Base-by-base conservation (phyloP, 2,113 vertebrate species). In the Silurus meridionalis region DNA sequence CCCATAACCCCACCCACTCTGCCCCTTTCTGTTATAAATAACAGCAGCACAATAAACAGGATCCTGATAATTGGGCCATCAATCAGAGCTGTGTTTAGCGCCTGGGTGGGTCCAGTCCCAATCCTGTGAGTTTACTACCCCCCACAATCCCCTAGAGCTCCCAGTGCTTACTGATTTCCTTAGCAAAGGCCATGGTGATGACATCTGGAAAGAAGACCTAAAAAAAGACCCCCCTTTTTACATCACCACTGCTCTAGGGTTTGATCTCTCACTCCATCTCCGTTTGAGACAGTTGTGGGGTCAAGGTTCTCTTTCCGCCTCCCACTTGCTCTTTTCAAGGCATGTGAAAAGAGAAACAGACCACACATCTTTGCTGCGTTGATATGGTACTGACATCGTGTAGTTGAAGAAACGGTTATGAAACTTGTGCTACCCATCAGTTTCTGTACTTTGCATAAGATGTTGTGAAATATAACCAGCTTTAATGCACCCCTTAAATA, bases 11-110 rank as follows among this genome's bases (percentile, higher is more conserved):
- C 75, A 83, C 84, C 89, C 88, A 0, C 82, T 82, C 63, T 52
- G 92, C 91, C 92, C 85, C 91, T 93, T 93, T 93, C 94, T 94
- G 90, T 95, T 96, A 95, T 96, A 97, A 97, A 97, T 96, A 97
- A 95, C 93, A 87, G 92, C 92, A 93, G 85, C 90, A 95, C 95
- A 96, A 95, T 95, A 95, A 96, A 94, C 91, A 89, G 89, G 90
- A 91, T 91, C 92, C 95, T 95, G 94, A 92, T 95, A 95, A 96
- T 95, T 94, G 94, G 94, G 91, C 93, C 90, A 91, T 96, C 93
- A 94, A 94, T 96, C 95, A 93, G 92, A 90, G 92, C 91, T 92
- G 89, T 89, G 87, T 91, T 92, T 91, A 93, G 93, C 89, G 91
- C 87, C 78, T 81, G 91, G 92, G 92, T 88, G 61, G 88, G 92